Conservation (phyloP, 2,797 vertebrate species). For the Psittacula echo region DNA sequence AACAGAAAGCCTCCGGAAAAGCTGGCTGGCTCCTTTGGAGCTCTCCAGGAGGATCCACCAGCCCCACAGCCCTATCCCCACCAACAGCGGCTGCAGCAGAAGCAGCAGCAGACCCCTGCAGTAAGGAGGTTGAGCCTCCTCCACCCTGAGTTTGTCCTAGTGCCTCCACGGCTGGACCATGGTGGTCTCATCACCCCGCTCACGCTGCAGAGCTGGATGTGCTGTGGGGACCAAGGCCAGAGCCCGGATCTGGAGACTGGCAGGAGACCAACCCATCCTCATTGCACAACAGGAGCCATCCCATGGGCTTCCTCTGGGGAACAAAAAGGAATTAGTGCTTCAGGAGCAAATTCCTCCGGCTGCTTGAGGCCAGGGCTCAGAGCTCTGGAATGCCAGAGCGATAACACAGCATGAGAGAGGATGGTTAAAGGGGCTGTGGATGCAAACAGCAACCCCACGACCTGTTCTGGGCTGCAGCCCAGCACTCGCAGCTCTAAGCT, state of each 20-base stretch:
- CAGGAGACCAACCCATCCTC: not conserved
- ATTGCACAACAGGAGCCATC: constrained; percentile 22
- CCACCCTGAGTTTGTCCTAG: not conserved
- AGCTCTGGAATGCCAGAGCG: constrained; percentile 29
- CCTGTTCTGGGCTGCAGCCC: not conserved
- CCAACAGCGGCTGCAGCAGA: not conserved
- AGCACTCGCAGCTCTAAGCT: not conserved
- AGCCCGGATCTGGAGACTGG: not conserved
- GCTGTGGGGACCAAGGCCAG: not conserved
- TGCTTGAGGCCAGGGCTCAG: constrained; percentile 43
- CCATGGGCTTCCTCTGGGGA: not conserved
- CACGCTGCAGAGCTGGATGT: accelerated
- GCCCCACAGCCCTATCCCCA: not conserved
- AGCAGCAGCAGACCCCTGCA: not conserved
- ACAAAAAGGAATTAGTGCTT: constrained; percentile 13
- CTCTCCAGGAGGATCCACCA: accelerated
- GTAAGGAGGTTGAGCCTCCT: not conserved
- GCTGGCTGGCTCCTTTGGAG: not conserved
- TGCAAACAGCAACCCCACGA: not conserved
- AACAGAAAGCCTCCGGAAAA: not conserved
- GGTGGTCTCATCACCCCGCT: not conserved
- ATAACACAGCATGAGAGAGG: not conserved
- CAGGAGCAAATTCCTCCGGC: constrained; percentile 58
- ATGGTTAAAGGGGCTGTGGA: not conserved
- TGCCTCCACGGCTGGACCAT: accelerated